phyloP scores from a whole-genome alignment of 2,888 invertebrate species.

The Sicus ferrugineus region DNA sequence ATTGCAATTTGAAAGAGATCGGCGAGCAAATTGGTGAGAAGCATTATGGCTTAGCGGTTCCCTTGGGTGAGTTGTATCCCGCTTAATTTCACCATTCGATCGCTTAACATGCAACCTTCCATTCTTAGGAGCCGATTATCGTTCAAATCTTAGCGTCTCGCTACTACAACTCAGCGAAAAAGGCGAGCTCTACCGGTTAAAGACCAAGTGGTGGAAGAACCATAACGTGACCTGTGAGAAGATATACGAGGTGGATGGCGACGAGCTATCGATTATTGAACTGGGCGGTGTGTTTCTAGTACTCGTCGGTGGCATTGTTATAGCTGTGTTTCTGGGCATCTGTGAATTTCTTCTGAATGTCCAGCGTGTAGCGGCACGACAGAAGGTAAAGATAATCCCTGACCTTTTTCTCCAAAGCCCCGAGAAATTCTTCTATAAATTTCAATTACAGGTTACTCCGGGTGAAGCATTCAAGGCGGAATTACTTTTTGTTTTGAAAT shows the following conservation, averaged over 20 bases:
- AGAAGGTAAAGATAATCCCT: constrained; percentile 69
- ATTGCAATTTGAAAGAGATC: constrained; percentile 82
- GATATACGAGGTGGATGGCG: constrained; percentile 53
- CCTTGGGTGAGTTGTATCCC: constrained; percentile 74
- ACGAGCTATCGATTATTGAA: constrained; percentile 68
- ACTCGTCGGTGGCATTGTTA: constrained; percentile 75
- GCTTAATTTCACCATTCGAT: background rate
- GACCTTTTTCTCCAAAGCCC: background rate
- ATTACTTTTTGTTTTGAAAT: constrained; percentile 75
- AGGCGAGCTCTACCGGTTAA: constrained; percentile 80
- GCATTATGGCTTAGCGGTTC: constrained; percentile 93
- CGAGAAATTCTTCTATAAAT: background rate
- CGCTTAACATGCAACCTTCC: constrained; percentile 10
- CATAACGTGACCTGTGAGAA: constrained; percentile 66
- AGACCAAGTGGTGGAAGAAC: constrained; percentile 91
- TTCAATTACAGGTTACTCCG: constrained; percentile 74
- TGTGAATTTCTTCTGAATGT: constrained; percentile 88
- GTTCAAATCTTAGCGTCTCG: constrained; percentile 83
- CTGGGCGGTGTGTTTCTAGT: constrained; percentile 93
- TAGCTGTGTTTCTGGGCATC: constrained; percentile 79
- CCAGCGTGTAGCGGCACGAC: constrained; percentile 77
- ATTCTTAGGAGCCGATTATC: constrained; percentile 77
- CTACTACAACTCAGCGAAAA: constrained; percentile 90
- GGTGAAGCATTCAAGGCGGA: constrained; percentile 77
- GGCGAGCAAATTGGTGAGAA: constrained; percentile 86